Evolutionary conservation across 2,888 invertebrate species (phyloP).

Genomic region (Sceliomorpha sp.): DNA sequence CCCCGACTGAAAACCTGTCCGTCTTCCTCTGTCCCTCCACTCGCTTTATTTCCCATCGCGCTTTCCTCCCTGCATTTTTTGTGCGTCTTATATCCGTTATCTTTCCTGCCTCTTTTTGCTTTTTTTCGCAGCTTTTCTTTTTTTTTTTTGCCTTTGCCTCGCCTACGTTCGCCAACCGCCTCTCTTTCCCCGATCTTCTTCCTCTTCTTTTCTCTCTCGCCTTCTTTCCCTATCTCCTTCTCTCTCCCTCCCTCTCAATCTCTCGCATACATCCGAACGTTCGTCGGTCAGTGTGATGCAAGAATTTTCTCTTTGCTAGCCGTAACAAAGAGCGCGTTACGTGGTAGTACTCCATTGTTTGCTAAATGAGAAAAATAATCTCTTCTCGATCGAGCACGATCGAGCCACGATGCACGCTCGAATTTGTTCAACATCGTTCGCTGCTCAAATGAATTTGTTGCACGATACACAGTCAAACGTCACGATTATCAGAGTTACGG

Average conservation of each 20-base stretch:
- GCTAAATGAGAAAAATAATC: conserved; percentile 32
- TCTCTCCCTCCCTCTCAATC: conserved; percentile 30
- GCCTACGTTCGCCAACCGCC: conserved; percentile 11
- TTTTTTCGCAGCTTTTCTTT: conserved; percentile 22
- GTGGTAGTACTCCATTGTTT: conserved; percentile 41
- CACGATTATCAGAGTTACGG: background rate
- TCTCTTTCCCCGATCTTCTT: too few species aligned
- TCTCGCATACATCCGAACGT: conserved; percentile 27
- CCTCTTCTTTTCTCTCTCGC: too few species aligned
- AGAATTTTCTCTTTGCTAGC: conserved; percentile 31
- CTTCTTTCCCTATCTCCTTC: conserved; percentile 14
- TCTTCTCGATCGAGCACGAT: conserved; percentile 30
- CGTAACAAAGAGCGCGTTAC: conserved; percentile 36
- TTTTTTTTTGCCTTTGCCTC: too few species aligned
- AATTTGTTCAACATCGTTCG: conserved; percentile 43
- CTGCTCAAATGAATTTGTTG: conserved; percentile 31
- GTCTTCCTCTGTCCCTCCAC: conserved; percentile 28
- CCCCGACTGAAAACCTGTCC: conserved; percentile 2
- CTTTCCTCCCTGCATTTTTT: conserved; percentile 35
- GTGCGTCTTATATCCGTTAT: conserved; percentile 42
- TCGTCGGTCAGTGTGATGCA: conserved; percentile 56
- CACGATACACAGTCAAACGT: conserved; percentile 16
- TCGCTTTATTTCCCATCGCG: conserved; percentile 25
- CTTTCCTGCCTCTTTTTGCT: conserved; percentile 16
- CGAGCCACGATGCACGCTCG: conserved; percentile 24